phyloP scores from a whole-genome alignment of 2,888 invertebrate genomes.

The Colletes collaris region DNA sequence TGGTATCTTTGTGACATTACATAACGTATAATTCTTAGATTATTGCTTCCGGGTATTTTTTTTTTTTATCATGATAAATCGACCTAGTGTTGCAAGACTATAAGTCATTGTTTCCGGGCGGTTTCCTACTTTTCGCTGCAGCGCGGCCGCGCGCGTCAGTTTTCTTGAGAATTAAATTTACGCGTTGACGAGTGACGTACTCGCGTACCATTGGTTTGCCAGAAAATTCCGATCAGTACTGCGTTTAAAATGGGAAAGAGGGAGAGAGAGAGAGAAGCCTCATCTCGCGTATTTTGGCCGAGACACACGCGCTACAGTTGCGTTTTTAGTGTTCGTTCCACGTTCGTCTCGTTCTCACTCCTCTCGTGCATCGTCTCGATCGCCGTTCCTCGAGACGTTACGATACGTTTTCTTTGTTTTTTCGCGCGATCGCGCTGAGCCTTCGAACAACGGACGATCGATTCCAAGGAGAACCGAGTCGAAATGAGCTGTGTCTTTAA shows the following conservation, averaged over 20 bases:
- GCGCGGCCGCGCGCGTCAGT: not conserved
- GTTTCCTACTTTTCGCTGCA: not conserved
- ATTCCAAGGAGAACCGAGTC: not conserved
- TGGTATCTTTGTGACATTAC: not conserved
- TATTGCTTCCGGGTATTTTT: no score
- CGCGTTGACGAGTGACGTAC: slow-evolving; percentile 13
- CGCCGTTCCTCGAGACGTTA: slow-evolving; percentile 9
- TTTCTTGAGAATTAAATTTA: slow-evolving; percentile 6
- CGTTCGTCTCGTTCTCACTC: slow-evolving; percentile 11
- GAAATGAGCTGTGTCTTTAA: slow-evolving; percentile 88
- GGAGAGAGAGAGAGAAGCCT: not conserved
- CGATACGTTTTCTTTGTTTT: not conserved
- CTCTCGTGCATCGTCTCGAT: not conserved
- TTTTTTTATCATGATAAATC: not conserved
- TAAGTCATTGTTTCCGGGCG: not conserved
- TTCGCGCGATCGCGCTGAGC: not conserved
- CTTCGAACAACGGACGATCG: no score
- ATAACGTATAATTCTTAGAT: not conserved
- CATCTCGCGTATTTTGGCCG: slow-evolving; percentile 5
- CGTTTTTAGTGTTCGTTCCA: slow-evolving; percentile 16
- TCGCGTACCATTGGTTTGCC: slow-evolving; percentile 18
- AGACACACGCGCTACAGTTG: not conserved
- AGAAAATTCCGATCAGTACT: slow-evolving; percentile 19
- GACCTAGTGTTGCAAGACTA: not conserved
- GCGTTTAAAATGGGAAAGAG: not conserved